These are phyloP conservation scores for Myrmecobius fasciatus DNA, from an alignment of 2,113 vertebrate species.

Conservation along the genomic window DNA sequence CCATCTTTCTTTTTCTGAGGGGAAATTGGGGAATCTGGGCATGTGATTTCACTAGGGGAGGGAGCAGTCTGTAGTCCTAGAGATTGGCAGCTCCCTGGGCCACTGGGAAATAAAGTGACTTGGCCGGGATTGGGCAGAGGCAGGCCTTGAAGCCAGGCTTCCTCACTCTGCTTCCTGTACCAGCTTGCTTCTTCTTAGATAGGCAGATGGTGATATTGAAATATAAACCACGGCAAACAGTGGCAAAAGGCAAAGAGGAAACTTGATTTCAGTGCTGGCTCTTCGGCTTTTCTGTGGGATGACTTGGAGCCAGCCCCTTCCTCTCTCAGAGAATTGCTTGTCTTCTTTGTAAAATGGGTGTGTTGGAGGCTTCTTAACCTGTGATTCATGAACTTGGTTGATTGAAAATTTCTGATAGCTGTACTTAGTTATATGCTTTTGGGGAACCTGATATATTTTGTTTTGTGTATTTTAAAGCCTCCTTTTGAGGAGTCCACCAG, in stretches of 20 bases:
- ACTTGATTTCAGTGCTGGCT: not conserved
- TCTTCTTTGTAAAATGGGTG: not conserved
- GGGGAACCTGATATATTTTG: not conserved
- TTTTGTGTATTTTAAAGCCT: conserved; percentile 33
- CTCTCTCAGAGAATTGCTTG: not conserved
- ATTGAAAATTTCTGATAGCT: not conserved
- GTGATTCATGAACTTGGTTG: not conserved
- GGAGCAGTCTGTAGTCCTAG: not conserved
- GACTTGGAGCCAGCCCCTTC: not conserved
- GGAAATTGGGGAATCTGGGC: not conserved
- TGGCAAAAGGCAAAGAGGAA: not conserved
- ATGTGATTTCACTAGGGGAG: not conserved
- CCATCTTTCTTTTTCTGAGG: not conserved
- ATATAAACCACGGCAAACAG: not conserved
- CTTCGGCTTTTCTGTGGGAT: not conserved
- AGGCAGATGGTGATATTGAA: not conserved
- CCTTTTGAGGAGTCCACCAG: conserved; percentile 1
- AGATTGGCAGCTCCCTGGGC: not conserved
- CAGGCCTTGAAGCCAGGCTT: not conserved
- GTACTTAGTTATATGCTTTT: not conserved
- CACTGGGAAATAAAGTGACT: not conserved
- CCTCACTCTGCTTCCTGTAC: not conserved
- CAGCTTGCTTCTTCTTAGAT: not conserved
- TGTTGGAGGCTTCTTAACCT: not conserved
- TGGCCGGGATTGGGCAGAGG: not conserved